Conservation (phyloP, 2,888 invertebrate species). For the Rhagonycha lutea region DNA sequence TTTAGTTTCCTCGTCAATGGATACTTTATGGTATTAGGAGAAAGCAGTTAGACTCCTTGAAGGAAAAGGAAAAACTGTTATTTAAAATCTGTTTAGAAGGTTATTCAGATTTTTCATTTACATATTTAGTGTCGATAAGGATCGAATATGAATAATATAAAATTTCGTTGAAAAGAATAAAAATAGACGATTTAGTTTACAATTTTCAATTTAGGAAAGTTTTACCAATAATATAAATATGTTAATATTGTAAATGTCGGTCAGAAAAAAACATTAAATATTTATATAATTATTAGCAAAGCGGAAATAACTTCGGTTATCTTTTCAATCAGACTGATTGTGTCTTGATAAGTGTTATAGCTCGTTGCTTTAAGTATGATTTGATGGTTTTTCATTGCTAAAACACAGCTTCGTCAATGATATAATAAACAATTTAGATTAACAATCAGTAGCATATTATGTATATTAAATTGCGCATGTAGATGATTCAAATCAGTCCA, state of each 20-base stretch:
- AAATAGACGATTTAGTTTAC: background rate
- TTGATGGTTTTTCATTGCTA: background rate
- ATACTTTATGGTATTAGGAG: no score
- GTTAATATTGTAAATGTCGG: background rate
- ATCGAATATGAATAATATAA: no score
- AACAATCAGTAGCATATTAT: conserved; percentile 19
- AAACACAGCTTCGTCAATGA: background rate
- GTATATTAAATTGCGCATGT: conserved; percentile 26
- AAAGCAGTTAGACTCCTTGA: no score
- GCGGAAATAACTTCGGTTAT: background rate
- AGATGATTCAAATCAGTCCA: conserved; percentile 25
- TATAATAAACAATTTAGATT: conserved; percentile 14
- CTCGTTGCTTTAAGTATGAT: background rate
- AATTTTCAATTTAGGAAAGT: background rate
- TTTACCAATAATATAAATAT: background rate
- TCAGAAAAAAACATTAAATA: background rate
- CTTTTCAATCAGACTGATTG: background rate
- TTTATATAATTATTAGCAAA: background rate
- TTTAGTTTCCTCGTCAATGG: no score
- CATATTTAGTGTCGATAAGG: no score
- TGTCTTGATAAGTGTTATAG: background rate
- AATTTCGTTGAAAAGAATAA: background rate
- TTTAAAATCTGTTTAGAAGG: no score
- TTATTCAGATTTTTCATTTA: no score
- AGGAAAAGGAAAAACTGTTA: no score